Evolutionary conservation across 1,140 invertebrate genomes (phyloP).

Genomic region (Elymnias hypermnestra): DNA sequence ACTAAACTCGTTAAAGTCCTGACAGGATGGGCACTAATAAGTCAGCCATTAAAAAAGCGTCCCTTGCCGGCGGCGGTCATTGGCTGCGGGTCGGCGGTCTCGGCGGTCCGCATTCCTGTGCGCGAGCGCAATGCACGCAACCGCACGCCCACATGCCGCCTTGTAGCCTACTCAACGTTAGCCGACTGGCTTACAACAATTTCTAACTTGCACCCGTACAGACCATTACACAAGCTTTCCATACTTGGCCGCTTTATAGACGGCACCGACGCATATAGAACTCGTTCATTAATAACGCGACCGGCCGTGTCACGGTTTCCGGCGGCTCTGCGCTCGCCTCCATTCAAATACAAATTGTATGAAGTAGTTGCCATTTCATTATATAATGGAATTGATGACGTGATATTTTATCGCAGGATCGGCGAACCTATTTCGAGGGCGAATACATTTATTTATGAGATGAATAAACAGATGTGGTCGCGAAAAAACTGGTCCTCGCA

Average conservation of each 20-base stretch:
- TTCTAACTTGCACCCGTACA: conserved; percentile 12
- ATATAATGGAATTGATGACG: conserved; percentile 9
- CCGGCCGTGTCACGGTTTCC: conserved; percentile 63
- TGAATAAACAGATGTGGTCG: conserved; percentile 15
- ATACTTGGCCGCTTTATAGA: conserved; percentile 21
- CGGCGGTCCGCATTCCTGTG: conserved; percentile 69
- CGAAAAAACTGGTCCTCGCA: conserved; percentile 17
- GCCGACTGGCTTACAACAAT: conserved; percentile 18
- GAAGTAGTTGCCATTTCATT: conserved; percentile 28
- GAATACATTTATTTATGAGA: conserved; percentile 7
- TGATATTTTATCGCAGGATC: conserved; percentile 2
- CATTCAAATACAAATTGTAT: conserved; percentile 59
- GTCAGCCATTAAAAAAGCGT: conserved; percentile 58
- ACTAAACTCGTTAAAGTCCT: conserved; percentile 42
- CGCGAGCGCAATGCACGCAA: conserved; percentile 55
- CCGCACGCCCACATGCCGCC: conserved; percentile 53
- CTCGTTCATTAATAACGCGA: conserved; percentile 66
- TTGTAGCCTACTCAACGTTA: conserved; percentile 29
- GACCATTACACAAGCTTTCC: conserved; percentile 13
- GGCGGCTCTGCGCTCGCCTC: conserved; percentile 38
- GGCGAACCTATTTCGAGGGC: background rate
- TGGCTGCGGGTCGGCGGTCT: conserved; percentile 68
- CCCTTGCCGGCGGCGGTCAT: conserved; percentile 64
- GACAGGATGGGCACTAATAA: conserved; percentile 50
- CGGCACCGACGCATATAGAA: conserved; percentile 37